Evolutionary conservation across 2,888 invertebrate genomes (phyloP).

Genomic region (Drosophila robusta): DNA sequence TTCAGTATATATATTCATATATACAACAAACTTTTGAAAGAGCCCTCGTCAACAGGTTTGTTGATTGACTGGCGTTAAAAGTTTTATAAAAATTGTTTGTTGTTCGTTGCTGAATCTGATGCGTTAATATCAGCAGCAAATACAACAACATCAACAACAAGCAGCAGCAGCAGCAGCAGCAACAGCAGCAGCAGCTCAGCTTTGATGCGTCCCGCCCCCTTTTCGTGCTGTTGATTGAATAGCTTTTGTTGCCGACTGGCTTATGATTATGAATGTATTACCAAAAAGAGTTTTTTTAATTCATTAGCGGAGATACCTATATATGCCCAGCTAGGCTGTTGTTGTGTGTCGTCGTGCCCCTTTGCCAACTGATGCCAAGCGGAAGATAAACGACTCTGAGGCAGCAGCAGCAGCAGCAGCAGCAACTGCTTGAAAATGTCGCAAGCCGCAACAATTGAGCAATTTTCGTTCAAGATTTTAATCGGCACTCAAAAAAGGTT

Average conservation of each 20-base stretch:
- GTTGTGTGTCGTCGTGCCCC: constrained; percentile 30
- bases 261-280: constrained; percentile 43
- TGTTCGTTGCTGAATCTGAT: constrained; percentile 25
- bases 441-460: constrained; percentile 64
- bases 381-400: constrained; percentile 56
- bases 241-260: constrained; percentile 34
- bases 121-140: constrained; percentile 5
- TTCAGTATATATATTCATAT: too few species aligned
- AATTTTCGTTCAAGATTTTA: constrained; percentile 60
- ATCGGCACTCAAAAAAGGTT: constrained; percentile 44
- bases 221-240: constrained; percentile 57
- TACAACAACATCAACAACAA: not conserved
- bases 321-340: constrained; percentile 17
- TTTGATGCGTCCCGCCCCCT: constrained; percentile 22
- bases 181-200: constrained; percentile 11
- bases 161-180: constrained; percentile 9
- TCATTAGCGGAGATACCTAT: constrained; percentile 34
- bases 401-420: constrained; percentile 8
- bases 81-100: constrained; percentile 23
- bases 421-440: constrained; percentile 39
- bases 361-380: constrained; percentile 48
- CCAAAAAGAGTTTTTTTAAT: constrained; percentile 48
- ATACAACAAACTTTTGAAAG: not conserved
- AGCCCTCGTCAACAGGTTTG: constrained; percentile 17
- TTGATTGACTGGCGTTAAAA: constrained; percentile 30